Evolutionary conservation across 2,888 invertebrate species (phyloP), one percentile per base, ranked within the genome.

Genomic region (Stictocephala bisonia): DNA sequence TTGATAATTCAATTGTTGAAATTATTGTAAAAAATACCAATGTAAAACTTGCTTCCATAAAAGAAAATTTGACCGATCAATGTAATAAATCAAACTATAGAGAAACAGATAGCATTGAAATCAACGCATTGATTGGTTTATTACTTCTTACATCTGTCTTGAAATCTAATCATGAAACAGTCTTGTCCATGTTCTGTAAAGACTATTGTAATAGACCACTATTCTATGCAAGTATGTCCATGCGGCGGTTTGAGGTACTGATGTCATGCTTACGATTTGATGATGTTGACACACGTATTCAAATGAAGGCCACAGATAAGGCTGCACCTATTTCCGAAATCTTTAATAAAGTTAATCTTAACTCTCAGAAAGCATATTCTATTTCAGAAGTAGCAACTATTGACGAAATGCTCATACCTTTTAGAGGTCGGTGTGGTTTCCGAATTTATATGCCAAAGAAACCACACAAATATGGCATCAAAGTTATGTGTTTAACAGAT

Each of bases 391-490:
- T 31, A 48, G 69, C 56, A n/a, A 60, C 51, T 56, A 60, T 71
- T 20, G 44, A 41, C 35, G 64, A 71, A 24, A 60, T 71, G 71
- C 20, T 71, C 6, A 50, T 60, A 1, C 48, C 48, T 1, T 71
- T 71, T 71, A 11, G 71, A 18, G 71, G 71, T 18, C 13, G 60
- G 48, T 77, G 75, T 41, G 27, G 24, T 15, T 79, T 79, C 51
- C 68, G 69, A 68, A 74, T 79, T n/a, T 79, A 77, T 58, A 78
- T 78, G 41, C 76, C 79, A 15, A 74, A 53, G 22, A 81, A 80
- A 75, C 80, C 80, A 22, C 66, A 41, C 2, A 80, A 78, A 76
- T 79, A 81, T 72, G 79, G 79, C n/a, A 35, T 79, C 18, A 78
- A 78, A 70, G 73, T 80, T 20, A 69, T 76, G 73, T 75, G 75